Base-by-base conservation (phyloP, 92 coral and sea anemone genomes). In the Ricordea florida region DNA sequence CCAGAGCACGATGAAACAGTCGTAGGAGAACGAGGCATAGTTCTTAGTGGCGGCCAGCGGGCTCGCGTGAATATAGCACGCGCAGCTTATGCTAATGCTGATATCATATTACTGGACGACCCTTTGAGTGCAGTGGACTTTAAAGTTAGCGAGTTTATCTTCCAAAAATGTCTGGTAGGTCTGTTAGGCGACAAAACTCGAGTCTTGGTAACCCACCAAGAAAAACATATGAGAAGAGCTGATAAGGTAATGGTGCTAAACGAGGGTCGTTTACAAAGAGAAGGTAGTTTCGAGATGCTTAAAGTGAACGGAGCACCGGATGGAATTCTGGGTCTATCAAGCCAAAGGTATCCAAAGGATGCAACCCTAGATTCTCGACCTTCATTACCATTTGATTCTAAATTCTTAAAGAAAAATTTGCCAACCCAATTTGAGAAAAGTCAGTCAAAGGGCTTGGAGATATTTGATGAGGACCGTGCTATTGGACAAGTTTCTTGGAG, bases 81-180 rank as follows among this genome's bases (percentile, higher is more conserved):
- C 5, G 62, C 62, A 55, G 62, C 32, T 28, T 55, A 55, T 15
- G 62, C 62, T 55, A 23, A 55, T 55, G 62, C 40, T 28, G 62
- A 55, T 26, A 21, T 55, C 10, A 28, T 28, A 10, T 15, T 55
- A 22, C 17, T 55, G 38, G 62, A 55, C 23, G 62, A 55, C 10
- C 62, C 62, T 55, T 40, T 55, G 13, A 55, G 62, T 31, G 62
- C 62, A 14, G 62, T 55, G 13, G 62, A 55, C 40, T 55, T 55
- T 0, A 30, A 27, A 15, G 62, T 55, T 15, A 26, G 40, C 20
- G 22, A 30, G 32, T 40, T 28, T 30, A 55, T 55, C 20, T 55
- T 55, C 32, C 11, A 55, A 55, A 55, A 30, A n/a, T 55, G 62
- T 8, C n/a, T 55, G 23, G 32, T 15, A 8, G 23, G 18, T 13